Evolutionary conservation across 2,797 vertebrate genomes (phyloP).

Genomic region (Myotis vivesi): DNA sequence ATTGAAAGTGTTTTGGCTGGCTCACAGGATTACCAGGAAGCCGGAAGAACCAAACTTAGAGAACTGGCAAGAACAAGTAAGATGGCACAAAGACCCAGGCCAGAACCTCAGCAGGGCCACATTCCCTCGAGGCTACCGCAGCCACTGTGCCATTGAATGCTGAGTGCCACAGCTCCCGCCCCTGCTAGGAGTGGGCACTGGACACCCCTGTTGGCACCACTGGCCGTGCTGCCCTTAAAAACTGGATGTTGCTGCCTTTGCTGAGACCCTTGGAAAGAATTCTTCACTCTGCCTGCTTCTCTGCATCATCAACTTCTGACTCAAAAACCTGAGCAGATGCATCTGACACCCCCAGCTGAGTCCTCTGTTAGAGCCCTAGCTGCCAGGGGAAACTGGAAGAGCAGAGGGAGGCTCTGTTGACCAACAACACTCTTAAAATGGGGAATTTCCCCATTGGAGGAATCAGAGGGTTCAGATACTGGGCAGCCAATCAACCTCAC

Average conservation of each 20-base stretch:
- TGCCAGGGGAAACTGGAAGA: neutral
- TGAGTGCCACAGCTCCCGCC: neutral
- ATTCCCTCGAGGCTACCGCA: neutral
- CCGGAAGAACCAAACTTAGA: neutral
- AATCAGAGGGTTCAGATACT: neutral
- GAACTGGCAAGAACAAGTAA: neutral
- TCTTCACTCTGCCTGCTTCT: neutral
- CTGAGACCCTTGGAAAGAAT: slow-evolving; percentile 7
- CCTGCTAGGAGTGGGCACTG: neutral
- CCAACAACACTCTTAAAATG: neutral
- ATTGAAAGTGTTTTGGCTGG: neutral
- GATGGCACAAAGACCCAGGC: neutral
- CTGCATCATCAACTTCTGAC: neutral
- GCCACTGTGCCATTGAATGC: neutral
- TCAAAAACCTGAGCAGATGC: slow-evolving; percentile 22
- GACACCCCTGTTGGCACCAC: neutral
- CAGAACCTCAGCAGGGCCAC: neutral
- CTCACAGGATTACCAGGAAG: slow-evolving; percentile 8
- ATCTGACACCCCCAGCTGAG: neutral
- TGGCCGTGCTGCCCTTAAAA: neutral
- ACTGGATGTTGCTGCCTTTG: neutral
- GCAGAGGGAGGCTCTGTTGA: neutral
- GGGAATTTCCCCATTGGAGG: neutral
- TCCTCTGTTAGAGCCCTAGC: neutral
- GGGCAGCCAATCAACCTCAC: neutral